phyloP scores from a whole-genome alignment of 64 coral and sea anemone genomes.

The Acropora yongei region DNA sequence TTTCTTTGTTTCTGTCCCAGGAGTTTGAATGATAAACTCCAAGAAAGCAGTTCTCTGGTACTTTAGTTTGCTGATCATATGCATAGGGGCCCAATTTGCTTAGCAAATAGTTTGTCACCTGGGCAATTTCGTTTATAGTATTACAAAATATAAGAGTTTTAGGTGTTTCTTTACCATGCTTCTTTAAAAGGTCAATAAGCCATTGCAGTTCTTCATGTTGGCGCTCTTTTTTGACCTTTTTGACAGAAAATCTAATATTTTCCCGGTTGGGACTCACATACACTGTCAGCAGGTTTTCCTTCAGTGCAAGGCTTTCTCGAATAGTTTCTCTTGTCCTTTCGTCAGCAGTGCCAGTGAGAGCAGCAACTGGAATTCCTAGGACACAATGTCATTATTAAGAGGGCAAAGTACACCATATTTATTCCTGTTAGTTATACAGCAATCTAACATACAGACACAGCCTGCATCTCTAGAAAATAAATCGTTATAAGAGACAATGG shows the following conservation, averaged over 20 bases:
- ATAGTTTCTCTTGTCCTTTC: constrained; percentile 7
- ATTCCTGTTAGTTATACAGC: no score
- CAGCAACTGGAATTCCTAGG: constrained; percentile 9
- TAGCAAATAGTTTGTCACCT: constrained; percentile 23
- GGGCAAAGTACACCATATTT: no score
- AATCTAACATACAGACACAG: no score
- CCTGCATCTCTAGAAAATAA: no score
- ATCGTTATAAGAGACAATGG: no score
- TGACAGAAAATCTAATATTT: constrained; percentile 34
- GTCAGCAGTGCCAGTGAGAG: constrained; percentile 37
- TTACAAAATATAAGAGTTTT: constrained; percentile 59
- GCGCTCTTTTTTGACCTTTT: constrained; percentile 38
- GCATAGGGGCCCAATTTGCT: not conserved
- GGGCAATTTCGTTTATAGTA: constrained; percentile 54
- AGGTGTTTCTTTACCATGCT: not conserved
- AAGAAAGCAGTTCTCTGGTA: not conserved
- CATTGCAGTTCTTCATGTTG: constrained; percentile 29
- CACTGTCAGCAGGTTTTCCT: not conserved
- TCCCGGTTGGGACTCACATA: constrained; percentile 38
- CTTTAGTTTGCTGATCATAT: not conserved
- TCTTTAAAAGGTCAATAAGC: constrained; percentile 3
- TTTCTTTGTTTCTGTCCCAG: no score
- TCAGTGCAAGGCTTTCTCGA: not conserved
- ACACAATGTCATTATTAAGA: not conserved
- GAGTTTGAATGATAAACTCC: no score